Percentiles rank a stretch among this genome's conserved stretches.
phyloP scores from a whole-genome alignment of 2,888 invertebrate genomes.

The Himalopsyche tibetana region DNA sequence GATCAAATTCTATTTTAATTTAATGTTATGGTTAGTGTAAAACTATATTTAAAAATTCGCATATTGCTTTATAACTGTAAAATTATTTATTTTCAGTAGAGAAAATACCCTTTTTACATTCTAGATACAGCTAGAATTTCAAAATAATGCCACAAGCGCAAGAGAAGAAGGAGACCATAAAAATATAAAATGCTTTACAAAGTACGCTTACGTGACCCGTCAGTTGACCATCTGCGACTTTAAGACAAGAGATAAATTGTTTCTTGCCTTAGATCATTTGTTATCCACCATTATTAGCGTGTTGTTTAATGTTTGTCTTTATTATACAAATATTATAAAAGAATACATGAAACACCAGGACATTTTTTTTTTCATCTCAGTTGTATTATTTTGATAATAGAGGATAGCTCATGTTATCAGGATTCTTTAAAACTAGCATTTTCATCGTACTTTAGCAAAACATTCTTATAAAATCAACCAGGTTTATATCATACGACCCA shows the following conservation, averaged over 20 bases:
- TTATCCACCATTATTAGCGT: slow-evolving; percentile 64
- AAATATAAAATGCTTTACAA: slow-evolving; percentile 66
- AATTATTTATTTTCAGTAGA: too few species aligned
- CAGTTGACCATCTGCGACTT: slow-evolving; percentile 66
- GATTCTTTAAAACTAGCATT: too few species aligned
- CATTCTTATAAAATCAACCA: too few species aligned
- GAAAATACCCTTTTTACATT: neutral
- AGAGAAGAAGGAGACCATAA: slow-evolving; percentile 49
- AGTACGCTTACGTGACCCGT: slow-evolving; percentile 65
- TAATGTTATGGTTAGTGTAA: too few species aligned
- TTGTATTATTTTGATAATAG: neutral
- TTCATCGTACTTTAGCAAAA: too few species aligned
- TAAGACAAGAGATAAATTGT: slow-evolving; percentile 64
- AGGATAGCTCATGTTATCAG: too few species aligned
- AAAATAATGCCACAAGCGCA: neutral
- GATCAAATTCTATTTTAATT: too few species aligned
- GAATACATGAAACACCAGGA: slow-evolving; percentile 32
- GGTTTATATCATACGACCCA: too few species aligned
- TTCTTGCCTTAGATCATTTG: slow-evolving; percentile 65
- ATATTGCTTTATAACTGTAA: too few species aligned
- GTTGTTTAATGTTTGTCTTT: slow-evolving; percentile 52
- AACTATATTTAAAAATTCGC: too few species aligned
- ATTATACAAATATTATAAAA: slow-evolving; percentile 43
- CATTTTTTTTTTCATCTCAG: neutral
- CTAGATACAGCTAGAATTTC: neutral